phyloP scores from a whole-genome alignment of 2,797 vertebrate species.

The Geotrypetes seraphini region DNA sequence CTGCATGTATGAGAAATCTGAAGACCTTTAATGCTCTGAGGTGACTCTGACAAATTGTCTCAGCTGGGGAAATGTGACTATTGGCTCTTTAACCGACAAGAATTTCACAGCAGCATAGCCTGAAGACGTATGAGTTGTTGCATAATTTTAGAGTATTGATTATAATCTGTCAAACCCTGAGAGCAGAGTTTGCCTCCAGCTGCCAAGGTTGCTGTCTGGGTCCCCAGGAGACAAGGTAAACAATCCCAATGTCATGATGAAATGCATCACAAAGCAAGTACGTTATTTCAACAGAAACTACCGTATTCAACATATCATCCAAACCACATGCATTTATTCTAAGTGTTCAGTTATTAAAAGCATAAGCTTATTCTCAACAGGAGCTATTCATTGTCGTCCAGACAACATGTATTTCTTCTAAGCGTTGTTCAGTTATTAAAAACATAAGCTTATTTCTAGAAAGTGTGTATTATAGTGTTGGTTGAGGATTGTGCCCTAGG shows the following conservation, averaged over 20 bases:
- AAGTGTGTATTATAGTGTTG: too few relatives aligned
- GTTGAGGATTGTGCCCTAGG: too few relatives aligned
- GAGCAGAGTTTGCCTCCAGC: background rate
- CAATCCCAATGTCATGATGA: too few relatives aligned
- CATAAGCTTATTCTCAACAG: too few relatives aligned
- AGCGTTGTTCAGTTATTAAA: constrained; percentile 49
- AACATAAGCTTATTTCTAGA: too few relatives aligned
- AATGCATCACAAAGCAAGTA: too few relatives aligned
- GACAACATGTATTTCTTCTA: constrained; percentile 23
- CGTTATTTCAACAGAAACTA: too few relatives aligned
- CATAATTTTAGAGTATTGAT: background rate
- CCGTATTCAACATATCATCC: too few relatives aligned
- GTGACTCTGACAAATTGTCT: background rate
- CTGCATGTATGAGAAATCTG: background rate
- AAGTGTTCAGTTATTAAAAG: too few relatives aligned
- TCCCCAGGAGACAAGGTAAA: constrained; percentile 1
- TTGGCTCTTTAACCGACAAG: background rate
- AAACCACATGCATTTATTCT: too few relatives aligned
- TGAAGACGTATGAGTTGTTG: background rate
- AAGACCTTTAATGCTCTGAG: background rate
- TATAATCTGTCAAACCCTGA: background rate
- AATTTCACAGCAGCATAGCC: background rate
- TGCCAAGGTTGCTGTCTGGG: background rate
- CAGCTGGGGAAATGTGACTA: background rate
- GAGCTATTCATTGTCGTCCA: constrained; percentile 17